phyloP scores from a whole-genome alignment of 2,797 vertebrate genomes.

The Lateolabrax maculatus region DNA sequence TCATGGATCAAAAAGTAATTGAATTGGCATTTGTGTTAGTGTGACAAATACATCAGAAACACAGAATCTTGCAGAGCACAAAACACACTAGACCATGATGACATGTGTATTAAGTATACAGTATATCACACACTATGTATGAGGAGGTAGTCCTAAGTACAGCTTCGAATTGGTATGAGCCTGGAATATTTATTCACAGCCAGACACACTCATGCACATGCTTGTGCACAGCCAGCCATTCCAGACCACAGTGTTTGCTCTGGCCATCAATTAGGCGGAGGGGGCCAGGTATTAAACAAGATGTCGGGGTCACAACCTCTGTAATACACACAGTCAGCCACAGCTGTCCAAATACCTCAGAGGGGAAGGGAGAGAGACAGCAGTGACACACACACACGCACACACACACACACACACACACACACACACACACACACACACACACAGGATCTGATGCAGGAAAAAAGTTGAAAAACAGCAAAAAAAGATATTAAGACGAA shows the following conservation, averaged over 20 bases:
- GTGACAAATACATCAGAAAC: neutral
- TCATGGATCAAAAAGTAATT: neutral
- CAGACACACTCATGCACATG: slow-evolving; percentile 36
- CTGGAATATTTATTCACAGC: slow-evolving; percentile 58
- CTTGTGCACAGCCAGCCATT: slow-evolving; percentile 30
- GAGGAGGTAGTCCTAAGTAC: slow-evolving; percentile 15
- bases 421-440: slow-evolving; percentile 8
- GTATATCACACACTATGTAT: neutral
- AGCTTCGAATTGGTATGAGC: slow-evolving; percentile 30
- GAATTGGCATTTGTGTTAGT: neutral
- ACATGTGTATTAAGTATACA: neutral
- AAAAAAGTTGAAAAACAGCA: neutral
- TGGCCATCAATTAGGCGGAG: slow-evolving; percentile 80
- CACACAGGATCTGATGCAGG: slow-evolving; percentile 6
- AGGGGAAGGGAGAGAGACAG: slow-evolving; percentile 45
- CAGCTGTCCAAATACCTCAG: slow-evolving; percentile 86
- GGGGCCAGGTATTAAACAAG: slow-evolving; percentile 82
- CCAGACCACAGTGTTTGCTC: slow-evolving; percentile 76
- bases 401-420: neutral
- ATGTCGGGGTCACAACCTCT: slow-evolving; percentile 82
- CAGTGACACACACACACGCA: slow-evolving; percentile 16
- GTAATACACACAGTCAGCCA: slow-evolving; percentile 76
- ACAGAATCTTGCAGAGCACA: neutral
- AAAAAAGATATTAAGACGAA: neutral
- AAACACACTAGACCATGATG: neutral